Conservation (phyloP, 2,888 invertebrate species). For the Tipula unca region DNA sequence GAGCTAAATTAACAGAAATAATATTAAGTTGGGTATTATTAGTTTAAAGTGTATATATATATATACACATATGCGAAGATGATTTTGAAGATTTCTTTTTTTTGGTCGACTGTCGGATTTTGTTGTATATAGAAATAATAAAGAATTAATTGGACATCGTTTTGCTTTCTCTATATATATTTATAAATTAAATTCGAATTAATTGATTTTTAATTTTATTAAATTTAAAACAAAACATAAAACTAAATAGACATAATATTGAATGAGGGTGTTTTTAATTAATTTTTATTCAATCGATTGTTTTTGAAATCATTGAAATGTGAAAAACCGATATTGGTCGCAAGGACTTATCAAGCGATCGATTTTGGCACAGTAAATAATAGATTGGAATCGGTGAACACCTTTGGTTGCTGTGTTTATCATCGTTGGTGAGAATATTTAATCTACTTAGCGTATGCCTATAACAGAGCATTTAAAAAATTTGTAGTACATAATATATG, state of each 20-base stretch:
- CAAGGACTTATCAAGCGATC: no score
- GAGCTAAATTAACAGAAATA: background rate
- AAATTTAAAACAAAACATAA: no score
- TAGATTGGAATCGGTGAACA: no score
- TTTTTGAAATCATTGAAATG: background rate
- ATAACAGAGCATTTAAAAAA: no score
- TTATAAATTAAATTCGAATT: background rate
- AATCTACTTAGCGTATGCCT: no score
- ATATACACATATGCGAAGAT: background rate
- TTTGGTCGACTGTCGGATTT: background rate
- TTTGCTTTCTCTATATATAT: background rate
- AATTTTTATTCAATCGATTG: background rate
- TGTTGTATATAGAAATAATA: background rate
- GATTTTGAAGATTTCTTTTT: background rate
- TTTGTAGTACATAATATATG: no score
- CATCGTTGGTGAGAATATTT: no score
- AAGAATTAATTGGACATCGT: background rate
- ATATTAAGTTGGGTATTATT: background rate
- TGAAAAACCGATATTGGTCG: no score
- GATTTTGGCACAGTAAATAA: no score
- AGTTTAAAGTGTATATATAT: background rate
- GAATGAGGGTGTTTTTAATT: background rate
- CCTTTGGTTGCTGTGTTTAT: no score
- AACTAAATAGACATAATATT: no score
- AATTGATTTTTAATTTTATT: conserved; percentile 8